phyloP scores from a whole-genome alignment of 1,140 invertebrate genomes.

The Zeugodacus cucurbitae region DNA sequence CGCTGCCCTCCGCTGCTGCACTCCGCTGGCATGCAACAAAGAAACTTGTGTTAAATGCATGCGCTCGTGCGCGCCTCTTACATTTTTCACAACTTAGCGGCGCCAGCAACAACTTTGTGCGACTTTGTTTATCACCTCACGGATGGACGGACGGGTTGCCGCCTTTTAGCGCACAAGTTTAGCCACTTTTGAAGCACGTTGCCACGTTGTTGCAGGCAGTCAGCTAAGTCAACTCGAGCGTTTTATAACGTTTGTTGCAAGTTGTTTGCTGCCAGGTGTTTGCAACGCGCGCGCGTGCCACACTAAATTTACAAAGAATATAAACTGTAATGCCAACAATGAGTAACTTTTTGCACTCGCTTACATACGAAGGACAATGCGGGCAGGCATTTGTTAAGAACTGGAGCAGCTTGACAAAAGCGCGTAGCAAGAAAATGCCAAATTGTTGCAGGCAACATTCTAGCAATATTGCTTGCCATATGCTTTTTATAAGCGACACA shows the following conservation, averaged over 20 bases:
- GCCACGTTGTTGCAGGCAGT: neutral
- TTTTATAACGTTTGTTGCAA: neutral
- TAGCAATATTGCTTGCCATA: neutral
- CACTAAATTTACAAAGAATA: neutral
- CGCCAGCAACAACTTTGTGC: slow-evolving; percentile 25
- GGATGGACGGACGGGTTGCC: neutral
- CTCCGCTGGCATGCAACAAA: neutral
- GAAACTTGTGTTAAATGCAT: slow-evolving; percentile 29
- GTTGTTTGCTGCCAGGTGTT: slow-evolving; percentile 20
- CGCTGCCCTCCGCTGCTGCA: neutral
- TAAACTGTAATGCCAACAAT: slow-evolving; percentile 10
- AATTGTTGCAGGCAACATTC: neutral
- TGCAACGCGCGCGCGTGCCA: slow-evolving; percentile 7
- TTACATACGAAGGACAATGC: neutral
- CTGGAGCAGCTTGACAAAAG: neutral
- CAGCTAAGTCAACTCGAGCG: slow-evolving; percentile 15
- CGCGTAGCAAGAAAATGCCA: neutral
- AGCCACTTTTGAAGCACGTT: neutral
- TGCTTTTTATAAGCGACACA: neutral
- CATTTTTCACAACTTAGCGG: slow-evolving; percentile 32
- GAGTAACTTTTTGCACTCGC: neutral
- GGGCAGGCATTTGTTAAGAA: neutral
- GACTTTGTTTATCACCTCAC: neutral
- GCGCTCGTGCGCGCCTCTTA: slow-evolving; percentile 9
- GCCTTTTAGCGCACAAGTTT: neutral